phyloP scores from a whole-genome alignment of 2,113 vertebrate species.

The Stegastes partitus region DNA sequence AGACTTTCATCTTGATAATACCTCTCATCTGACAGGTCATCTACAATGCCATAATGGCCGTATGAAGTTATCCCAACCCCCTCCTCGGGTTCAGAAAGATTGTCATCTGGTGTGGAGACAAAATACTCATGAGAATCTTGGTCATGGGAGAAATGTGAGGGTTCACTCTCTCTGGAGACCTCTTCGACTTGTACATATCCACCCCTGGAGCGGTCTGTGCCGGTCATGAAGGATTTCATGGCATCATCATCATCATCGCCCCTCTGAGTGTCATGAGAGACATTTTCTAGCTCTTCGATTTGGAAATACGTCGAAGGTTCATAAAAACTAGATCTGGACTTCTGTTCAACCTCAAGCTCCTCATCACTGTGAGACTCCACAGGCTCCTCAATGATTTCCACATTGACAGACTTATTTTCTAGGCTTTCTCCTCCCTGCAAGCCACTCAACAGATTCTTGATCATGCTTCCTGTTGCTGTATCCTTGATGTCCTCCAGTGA shows the following conservation, averaged over 20 bases:
- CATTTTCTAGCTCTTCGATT: slow-evolving; percentile 91
- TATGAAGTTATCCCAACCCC: slow-evolving; percentile 87
- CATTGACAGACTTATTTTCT: slow-evolving; percentile 87
- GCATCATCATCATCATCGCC: slow-evolving; percentile 53
- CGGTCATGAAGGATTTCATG: slow-evolving; percentile 7
- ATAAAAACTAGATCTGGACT: slow-evolving; percentile 53
- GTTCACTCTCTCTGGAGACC: slow-evolving; percentile 67
- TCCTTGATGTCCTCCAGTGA: slow-evolving; percentile 84
- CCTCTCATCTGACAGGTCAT: slow-evolving; percentile 85
- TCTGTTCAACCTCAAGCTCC: slow-evolving; percentile 77
- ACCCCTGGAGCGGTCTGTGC: slow-evolving; percentile 53
- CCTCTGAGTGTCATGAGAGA: slow-evolving; percentile 55
- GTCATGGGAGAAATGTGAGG: slow-evolving; percentile 77
- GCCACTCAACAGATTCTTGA: slow-evolving; percentile 87
- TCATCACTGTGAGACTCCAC: slow-evolving; percentile 82
- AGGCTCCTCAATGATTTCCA: slow-evolving; percentile 93
- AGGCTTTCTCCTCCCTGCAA: slow-evolving; percentile 81
- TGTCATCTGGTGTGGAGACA: slow-evolving; percentile 94
- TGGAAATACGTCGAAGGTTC: slow-evolving; percentile 86
- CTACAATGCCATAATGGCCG: slow-evolving; percentile 86
- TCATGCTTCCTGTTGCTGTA: slow-evolving; percentile 85
- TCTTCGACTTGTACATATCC: slow-evolving; percentile 76
- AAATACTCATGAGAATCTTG: slow-evolving; percentile 90
- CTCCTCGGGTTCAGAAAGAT: slow-evolving; percentile 81
- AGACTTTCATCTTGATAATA: slow-evolving; percentile 82